Percentiles rank a stretch among this genome's conserved stretches.
Conservation (phyloP, 1,140 invertebrate species). For the Pissodes strobi region DNA sequence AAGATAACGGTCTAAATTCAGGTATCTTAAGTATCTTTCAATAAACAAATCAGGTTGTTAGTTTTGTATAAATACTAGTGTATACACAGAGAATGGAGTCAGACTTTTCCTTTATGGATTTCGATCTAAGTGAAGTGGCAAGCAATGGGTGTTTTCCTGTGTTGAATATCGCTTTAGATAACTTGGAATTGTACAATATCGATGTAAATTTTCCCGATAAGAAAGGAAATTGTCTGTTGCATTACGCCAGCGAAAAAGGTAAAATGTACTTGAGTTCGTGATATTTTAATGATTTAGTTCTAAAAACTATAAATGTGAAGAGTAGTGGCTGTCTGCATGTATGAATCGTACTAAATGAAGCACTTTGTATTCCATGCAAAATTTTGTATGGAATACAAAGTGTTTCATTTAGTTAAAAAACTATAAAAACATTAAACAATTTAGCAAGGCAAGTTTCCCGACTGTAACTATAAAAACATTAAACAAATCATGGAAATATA, state of each 20-base stretch:
- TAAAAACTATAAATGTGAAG: no score
- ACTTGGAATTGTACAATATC: conserved; percentile 34
- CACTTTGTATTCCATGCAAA: no score
- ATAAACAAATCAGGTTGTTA: neutral
- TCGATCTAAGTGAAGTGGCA: conserved; percentile 38
- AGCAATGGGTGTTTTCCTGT: conserved; percentile 33
- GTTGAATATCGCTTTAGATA: conserved; percentile 37
- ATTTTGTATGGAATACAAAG: no score
- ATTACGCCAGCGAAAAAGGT: conserved; percentile 35
- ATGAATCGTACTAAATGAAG: no score
- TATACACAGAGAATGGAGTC: neutral
- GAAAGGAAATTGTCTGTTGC: conserved; percentile 33
- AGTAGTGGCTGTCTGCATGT: no score
- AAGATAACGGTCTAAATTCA: neutral
- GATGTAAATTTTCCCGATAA: conserved; percentile 33
- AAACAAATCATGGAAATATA: no score
- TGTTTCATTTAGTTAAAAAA: no score
- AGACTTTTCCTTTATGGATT: conserved; percentile 36
- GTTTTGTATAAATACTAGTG: neutral
- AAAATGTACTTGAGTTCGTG: no score
- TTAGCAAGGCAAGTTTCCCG: no score
- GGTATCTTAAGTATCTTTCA: conserved; percentile 4
- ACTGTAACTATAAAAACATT: no score
- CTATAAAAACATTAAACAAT: no score
- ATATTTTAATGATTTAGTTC: no score